These are phyloP conservation scores for Arge pagana DNA, from an alignment of 2,888 invertebrate genomes.

Conservation along the genomic window DNA sequence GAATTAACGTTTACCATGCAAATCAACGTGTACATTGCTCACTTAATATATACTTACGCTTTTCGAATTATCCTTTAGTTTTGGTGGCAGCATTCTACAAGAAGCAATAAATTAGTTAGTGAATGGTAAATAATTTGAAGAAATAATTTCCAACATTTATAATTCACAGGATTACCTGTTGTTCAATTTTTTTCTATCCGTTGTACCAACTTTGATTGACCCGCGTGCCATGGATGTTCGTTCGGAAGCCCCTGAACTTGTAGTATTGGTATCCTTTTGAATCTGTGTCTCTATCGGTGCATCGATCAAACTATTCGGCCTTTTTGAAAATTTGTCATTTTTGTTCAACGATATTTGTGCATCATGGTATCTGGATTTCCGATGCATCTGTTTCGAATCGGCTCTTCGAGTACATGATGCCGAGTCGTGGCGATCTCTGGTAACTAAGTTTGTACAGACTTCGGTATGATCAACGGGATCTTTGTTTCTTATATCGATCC, in stretches of 20 bases:
- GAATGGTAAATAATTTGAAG: too few species aligned
- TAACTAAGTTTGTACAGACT: background rate
- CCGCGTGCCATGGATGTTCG: too few species aligned
- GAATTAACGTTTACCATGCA: conserved; percentile 1
- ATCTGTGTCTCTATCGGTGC: too few species aligned
- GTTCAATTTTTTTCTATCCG: background rate
- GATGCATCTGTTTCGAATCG: background rate
- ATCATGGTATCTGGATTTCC: background rate
- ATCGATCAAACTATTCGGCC: too few species aligned
- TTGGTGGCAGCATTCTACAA: conserved; percentile 4
- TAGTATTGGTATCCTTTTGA: too few species aligned
- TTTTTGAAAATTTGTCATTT: too few species aligned
- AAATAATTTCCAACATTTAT: too few species aligned
- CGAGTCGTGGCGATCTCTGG: background rate
- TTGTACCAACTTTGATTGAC: too few species aligned
- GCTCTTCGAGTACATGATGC: too few species aligned
- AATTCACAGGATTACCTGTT: conserved; percentile 1
- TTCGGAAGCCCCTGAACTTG: too few species aligned
- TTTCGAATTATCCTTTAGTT: conserved; percentile 2
- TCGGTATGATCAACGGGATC: background rate
- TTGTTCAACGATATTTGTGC: too few species aligned
- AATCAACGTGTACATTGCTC: too few species aligned
- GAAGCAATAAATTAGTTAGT: background rate
- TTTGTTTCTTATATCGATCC: background rate
- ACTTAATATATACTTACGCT: conserved; percentile 13